Evolutionary conservation across 2,888 invertebrate genomes (phyloP).

Genomic region (Drosophila eohydei): DNA sequence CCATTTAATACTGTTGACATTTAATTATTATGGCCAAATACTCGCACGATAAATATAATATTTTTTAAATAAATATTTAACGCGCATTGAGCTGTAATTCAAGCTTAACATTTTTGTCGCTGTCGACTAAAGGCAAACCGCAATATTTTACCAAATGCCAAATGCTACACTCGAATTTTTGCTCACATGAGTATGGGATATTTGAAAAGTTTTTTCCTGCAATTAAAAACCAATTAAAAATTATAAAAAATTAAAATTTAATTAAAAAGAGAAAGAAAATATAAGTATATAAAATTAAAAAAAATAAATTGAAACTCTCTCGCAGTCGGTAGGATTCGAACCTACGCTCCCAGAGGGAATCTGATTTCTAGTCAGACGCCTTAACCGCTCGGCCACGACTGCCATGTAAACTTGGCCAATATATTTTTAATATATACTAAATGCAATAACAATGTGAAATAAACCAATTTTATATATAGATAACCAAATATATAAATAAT

Average conservation of each 20-base stretch:
- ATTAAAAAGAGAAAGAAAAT: background rate
- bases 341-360: conserved; percentile 95
- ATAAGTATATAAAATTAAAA: background rate
- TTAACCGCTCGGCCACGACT: conserved; percentile 73
- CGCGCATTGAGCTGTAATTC: conserved; percentile 53
- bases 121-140: conserved; percentile 44
- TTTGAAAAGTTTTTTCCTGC: conserved; percentile 1
- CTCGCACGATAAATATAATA: conserved; percentile 23
- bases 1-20: conserved; percentile 70
- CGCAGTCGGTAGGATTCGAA: conserved; percentile 95
- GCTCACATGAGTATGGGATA: background rate
- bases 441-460: conserved; percentile 5
- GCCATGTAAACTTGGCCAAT: conserved; percentile 1
- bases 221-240: background rate
- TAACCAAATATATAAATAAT: conserved; percentile 23
- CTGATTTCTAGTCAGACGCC: conserved; percentile 84
- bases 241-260: background rate
- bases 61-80: conserved; percentile 66
- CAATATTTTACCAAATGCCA: conserved; percentile 65
- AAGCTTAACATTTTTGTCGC: conserved; percentile 53
- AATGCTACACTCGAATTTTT: conserved; percentile 16
- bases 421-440: background rate
- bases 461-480: conserved; percentile 6
- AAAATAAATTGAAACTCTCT: background rate
- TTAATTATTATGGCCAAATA: conserved; percentile 59